Base-by-base conservation (phyloP, 2,113 vertebrate species). In the Xiphophorus hellerii region DNA sequence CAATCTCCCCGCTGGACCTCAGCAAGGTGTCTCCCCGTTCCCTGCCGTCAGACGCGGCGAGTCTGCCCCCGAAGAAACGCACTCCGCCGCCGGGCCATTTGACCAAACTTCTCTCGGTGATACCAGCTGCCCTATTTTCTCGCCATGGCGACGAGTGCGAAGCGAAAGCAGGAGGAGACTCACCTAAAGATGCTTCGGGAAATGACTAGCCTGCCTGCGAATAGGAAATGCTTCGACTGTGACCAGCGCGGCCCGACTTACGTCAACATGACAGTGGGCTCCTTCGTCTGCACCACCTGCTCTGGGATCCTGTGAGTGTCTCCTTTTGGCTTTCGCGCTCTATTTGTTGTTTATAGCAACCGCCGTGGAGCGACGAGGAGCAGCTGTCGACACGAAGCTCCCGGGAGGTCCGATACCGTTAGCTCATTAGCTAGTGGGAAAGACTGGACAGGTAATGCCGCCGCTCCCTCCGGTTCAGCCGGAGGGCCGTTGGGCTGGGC, bases 221-320 rank as follows among this genome's bases (percentile, higher is more conserved):
- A 99, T 95, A 95, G 97, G 93, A 97, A 98, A 95, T 98, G 97
- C 94, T 98, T 98, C 93, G 97, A 98, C 94, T 99, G 97, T 90
- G 97, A 98, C 91, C 97, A 98, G 91, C 96, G 97, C 93, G 97
- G 97, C 95, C 97, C 97, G 93, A 99, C 97, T 92, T 99, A 98
- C 92, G 97, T 96, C 94, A 97, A 99, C 96, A 98, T 98, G 97
- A 98, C 97, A 87, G 95, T 97, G 93, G 97, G 97, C 91, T 97
- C 97, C 73, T 99, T 99, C 96, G 97, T 99, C 63, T 99, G 97
- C 65, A 99, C 97, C 85, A 97, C 97, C 91, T 98, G 97, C 94
- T 98, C 97, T n/a, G 97, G 97, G 82, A 96, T 98, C 91, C 88
- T 98, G 97, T 98, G 92, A 98, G 97, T 96, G 90, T 65, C 27